A percentile compares a stretch with the other conserved stretches of the same genome.
These are phyloP conservation scores for Helicoverpa assulta DNA, from an alignment of 2,888 invertebrate species.

Conservation along the genomic window DNA sequence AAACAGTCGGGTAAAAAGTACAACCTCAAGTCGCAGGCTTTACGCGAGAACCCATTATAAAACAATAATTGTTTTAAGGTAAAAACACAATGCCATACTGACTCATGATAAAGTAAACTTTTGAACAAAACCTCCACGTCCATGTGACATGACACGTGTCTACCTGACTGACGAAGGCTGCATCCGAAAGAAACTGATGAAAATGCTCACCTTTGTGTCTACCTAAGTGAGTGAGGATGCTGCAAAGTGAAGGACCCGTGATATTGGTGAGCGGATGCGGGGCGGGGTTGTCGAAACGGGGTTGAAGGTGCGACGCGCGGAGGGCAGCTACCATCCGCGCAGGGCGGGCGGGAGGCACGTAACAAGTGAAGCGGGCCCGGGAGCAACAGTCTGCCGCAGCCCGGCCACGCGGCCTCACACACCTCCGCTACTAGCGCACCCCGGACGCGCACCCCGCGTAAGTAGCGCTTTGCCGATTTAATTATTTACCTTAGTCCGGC, in stretches of 20 bases:
- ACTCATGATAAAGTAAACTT: conserved; percentile 27
- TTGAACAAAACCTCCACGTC: conserved; percentile 26
- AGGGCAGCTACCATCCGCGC: conserved; percentile 74
- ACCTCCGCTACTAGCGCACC: conserved; percentile 77
- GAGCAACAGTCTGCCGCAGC: conserved; percentile 90
- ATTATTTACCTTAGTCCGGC: conserved; percentile 72
- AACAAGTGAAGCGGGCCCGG: conserved; percentile 90
- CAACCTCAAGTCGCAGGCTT: conserved; percentile 21
- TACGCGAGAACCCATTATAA: conserved; percentile 11
- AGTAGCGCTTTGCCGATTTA: conserved; percentile 80
- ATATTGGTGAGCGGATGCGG: conserved; percentile 84
- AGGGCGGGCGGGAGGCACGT: conserved; percentile 86
- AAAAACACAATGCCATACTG: conserved; percentile 33
- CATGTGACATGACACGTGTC: conserved; percentile 44
- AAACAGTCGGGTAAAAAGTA: conserved; percentile 23
- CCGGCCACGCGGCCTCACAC: conserved; percentile 88
- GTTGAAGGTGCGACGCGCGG: conserved; percentile 68
- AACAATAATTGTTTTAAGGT: conserved; percentile 33
- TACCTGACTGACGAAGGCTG: conserved; percentile 51
- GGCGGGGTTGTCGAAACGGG: conserved; percentile 78
- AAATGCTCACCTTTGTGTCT: conserved; percentile 62
- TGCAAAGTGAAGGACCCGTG: conserved; percentile 84
- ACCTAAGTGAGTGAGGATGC: conserved; percentile 82
- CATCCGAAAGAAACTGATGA: conserved; percentile 53
- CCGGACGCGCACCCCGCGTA: conserved; percentile 79